Conservation (phyloP, 35 echinoderm and acorn worm genomes). For the Apostichopus parvimensis region DNA sequence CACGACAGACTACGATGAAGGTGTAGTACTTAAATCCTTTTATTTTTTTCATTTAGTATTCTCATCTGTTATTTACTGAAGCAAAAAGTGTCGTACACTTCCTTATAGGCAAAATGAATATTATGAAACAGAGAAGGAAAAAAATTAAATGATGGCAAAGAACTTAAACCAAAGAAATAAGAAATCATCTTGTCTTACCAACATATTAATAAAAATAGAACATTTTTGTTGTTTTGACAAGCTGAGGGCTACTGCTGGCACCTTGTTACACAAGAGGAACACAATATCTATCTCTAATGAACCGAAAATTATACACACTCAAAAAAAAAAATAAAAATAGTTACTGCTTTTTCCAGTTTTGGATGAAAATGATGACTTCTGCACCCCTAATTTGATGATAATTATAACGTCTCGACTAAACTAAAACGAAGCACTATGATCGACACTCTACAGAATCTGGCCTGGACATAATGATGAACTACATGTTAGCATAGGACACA, state of each 20-base stretch:
- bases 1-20: slow-evolving; percentile 17
- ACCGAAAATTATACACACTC: neutral
- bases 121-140: too few species aligned
- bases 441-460: too few species aligned
- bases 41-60: neutral
- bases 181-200: neutral
- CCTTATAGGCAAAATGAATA: neutral
- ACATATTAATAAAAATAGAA: neutral
- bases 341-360: too few species aligned
- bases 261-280: neutral
- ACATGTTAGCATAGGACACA: too few species aligned
- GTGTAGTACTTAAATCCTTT: slow-evolving; percentile 21
- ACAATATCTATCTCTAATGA: neutral
- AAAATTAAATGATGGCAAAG: too few species aligned
- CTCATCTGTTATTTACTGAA: slow-evolving; percentile 29
- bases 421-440: too few species aligned
- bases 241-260: neutral
- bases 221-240: neutral
- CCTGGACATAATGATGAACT: too few species aligned
- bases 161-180: too few species aligned
- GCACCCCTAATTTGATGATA: too few species aligned
- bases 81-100: neutral
- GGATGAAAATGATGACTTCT: too few species aligned
- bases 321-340: neutral
- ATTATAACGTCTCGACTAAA: too few species aligned